Evolutionary conservation across 2,888 invertebrate genomes (phyloP).

Genomic region (Andrena minutula): DNA sequence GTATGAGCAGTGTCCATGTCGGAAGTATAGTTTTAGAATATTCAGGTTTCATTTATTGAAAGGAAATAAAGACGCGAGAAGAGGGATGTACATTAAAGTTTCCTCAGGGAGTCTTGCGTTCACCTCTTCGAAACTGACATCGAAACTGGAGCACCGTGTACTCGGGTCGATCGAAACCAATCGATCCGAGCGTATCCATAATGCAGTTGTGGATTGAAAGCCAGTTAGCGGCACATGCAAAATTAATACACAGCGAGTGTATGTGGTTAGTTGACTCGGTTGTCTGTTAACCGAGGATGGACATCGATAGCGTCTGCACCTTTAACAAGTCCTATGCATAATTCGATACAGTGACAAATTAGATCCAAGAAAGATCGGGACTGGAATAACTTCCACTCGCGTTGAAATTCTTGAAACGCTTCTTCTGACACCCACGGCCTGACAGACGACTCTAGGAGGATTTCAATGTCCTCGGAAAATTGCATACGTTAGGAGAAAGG

Average conservation of each 20-base stretch:
- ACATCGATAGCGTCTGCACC: background rate
- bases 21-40: background rate
- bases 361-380: background rate
- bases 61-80: background rate
- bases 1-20: too few species aligned
- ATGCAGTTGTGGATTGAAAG: slow-evolving; percentile 17
- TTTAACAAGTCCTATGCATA: background rate
- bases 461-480: too few species aligned
- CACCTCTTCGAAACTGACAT: background rate
- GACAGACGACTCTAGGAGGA: too few species aligned
- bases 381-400: background rate
- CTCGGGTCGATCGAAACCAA: slow-evolving; percentile 13
- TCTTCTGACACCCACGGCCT: too few species aligned
- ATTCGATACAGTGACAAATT: background rate
- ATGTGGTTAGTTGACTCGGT: slow-evolving; percentile 14
- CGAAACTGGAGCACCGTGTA: background rate
- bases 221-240: slow-evolving; percentile 34
- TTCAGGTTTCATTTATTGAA: background rate
- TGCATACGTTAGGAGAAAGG: too few species aligned
- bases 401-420: background rate
- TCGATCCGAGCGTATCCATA: slow-evolving; percentile 22
- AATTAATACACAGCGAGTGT: slow-evolving; percentile 26
- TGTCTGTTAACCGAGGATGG: slow-evolving; percentile 8
- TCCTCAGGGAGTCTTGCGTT: background rate
- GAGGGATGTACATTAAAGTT: background rate